Conservation (phyloP, 2,888 invertebrate genomes). For the Peribatodes rhomboidaria region DNA sequence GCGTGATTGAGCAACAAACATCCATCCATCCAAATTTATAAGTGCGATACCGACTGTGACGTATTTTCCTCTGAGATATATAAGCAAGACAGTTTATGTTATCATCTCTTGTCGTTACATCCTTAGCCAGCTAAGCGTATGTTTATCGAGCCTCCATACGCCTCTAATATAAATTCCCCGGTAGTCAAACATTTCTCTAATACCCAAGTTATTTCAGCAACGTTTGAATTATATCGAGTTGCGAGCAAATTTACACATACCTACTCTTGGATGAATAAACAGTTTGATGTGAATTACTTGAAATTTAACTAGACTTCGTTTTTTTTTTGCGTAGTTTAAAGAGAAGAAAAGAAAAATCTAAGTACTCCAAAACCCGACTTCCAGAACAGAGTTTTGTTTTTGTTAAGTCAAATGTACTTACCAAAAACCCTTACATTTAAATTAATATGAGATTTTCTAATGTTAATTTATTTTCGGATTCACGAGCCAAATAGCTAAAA, state of each 20-base stretch:
- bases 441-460: no score
- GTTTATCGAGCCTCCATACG: conserved; percentile 2
- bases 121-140: conserved; percentile 3
- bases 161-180: conserved; percentile 15
- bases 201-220: conserved; percentile 25
- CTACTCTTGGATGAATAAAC: not conserved
- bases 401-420: no score
- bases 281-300: not conserved
- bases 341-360: not conserved
- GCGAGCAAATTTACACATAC: conserved; percentile 20
- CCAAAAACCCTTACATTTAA: no score
- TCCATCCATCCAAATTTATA: no score
- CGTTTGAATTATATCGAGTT: conserved; percentile 31
- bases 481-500: no score
- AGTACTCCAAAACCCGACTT: no score
- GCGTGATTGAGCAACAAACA: no score
- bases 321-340: not conserved
- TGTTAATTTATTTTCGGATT: no score
- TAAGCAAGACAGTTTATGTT: no score
- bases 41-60: no score
- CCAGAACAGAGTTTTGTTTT: no score
- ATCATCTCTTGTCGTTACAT: not conserved
- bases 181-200: conserved; percentile 23
- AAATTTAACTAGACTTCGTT: not conserved
- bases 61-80: no score